Conservation (phyloP, 2,113 vertebrate species). For the Lucifuga dentata region DNA sequence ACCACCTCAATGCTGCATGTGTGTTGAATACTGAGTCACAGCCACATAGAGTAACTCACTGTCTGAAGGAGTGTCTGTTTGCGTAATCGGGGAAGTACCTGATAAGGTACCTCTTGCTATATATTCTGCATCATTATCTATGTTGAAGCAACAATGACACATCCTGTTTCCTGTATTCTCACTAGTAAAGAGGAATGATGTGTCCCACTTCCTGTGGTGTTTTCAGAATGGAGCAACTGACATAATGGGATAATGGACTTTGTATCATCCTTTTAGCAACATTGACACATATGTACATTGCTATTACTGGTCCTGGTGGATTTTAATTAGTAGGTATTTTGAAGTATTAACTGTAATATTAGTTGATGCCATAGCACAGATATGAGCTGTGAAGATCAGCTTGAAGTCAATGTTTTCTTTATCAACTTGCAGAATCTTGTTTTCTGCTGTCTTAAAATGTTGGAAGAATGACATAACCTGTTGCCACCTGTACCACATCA, state of each 20-base stretch:
- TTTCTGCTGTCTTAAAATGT: background rate
- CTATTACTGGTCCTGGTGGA: too few relatives aligned
- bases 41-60: conserved; percentile 8
- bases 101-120: background rate
- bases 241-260: background rate
- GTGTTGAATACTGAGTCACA: conserved; percentile 31
- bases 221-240: background rate
- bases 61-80: conserved; percentile 47
- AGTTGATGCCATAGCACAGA: background rate
- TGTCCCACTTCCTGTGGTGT: background rate
- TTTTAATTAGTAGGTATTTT: too few relatives aligned
- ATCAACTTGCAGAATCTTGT: conserved; percentile 21
- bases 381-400: background rate
- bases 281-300: too few relatives aligned
- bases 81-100: background rate
- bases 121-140: background rate
- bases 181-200: background rate
- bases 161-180: background rate
- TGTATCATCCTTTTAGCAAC: too few relatives aligned
- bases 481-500: background rate
- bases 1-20: background rate
- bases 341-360: background rate
- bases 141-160: background rate
- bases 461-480: background rate
- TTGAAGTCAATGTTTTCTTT: conserved; percentile 7